Evolutionary conservation across 2,797 vertebrate genomes (phyloP).

Genomic region (Podarcis siculus): DNA sequence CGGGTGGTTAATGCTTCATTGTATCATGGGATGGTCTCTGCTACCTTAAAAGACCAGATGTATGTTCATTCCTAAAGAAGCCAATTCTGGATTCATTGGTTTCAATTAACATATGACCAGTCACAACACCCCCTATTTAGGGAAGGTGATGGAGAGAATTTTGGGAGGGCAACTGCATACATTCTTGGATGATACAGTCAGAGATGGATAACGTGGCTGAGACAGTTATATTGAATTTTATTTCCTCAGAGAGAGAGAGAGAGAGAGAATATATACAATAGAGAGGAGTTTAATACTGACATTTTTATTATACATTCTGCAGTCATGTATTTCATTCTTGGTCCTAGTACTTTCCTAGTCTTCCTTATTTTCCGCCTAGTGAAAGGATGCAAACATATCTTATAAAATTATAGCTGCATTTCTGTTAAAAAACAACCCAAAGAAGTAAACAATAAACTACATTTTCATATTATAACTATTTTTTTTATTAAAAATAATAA

Average conservation of each 20-base stretch:
- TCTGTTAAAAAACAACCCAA: background rate
- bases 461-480: background rate
- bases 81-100: too few relatives aligned
- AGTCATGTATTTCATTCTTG: background rate
- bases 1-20: too few relatives aligned
- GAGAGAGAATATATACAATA: background rate
- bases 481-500: background rate
- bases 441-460: background rate
- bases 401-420: background rate
- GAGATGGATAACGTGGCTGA: background rate
- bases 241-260: conserved; percentile 7
- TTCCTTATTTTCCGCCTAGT: background rate
- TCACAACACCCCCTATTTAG: too few relatives aligned
- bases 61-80: too few relatives aligned
- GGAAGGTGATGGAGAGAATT: too few relatives aligned
- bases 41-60: too few relatives aligned
- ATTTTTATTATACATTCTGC: background rate
- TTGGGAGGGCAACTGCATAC: too few relatives aligned
- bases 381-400: background rate
- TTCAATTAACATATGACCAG: too few relatives aligned
- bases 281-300: conserved; percentile 2
- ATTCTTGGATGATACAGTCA: background rate
- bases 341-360: conserved; percentile 6
- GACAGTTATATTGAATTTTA: conserved; percentile 14
- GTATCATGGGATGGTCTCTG: too few relatives aligned